Conservation (phyloP, 1,140 invertebrate genomes). For the Ditylenchus dipsaci region DNA sequence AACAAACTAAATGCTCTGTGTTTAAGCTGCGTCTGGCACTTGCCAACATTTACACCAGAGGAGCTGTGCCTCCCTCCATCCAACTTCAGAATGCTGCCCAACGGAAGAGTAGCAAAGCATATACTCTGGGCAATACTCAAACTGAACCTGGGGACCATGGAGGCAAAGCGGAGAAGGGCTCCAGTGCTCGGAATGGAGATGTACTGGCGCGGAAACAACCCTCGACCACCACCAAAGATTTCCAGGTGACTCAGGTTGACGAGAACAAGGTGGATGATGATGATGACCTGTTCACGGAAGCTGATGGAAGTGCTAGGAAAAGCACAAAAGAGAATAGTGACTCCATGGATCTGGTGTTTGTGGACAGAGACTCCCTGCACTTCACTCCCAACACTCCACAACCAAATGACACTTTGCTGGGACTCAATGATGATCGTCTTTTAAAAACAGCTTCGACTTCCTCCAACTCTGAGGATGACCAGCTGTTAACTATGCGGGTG, state of each 20-base stretch:
- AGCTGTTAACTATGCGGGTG: too few species aligned
- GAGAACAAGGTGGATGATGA: not conserved
- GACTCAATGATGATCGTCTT: not conserved
- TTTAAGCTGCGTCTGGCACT: constrained; percentile 50
- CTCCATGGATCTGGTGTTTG: constrained; percentile 3
- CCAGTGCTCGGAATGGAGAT: too few species aligned
- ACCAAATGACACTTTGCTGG: not conserved
- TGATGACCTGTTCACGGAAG: not conserved
- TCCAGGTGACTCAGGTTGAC: not conserved
- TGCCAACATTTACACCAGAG: constrained; percentile 50
- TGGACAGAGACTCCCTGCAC: not conserved
- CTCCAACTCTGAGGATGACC: not conserved
- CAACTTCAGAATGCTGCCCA: not conserved
- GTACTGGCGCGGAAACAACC: too few species aligned
- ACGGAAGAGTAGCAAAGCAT: not conserved
- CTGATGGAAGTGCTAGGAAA: not conserved
- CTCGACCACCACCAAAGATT: too few species aligned
- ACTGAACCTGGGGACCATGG: too few species aligned
- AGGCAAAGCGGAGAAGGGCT: too few species aligned
- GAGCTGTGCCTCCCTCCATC: constrained; percentile 33
- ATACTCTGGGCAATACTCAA: not conserved
- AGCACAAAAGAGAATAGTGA: not conserved
- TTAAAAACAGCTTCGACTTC: not conserved
- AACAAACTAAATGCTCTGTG: constrained; percentile 1
- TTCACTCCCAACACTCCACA: not conserved